Evolutionary conservation across 2,888 invertebrate genomes (phyloP), one percentile per base, ranked within the genome.

Genomic region (Notodonta ziczac): DNA sequence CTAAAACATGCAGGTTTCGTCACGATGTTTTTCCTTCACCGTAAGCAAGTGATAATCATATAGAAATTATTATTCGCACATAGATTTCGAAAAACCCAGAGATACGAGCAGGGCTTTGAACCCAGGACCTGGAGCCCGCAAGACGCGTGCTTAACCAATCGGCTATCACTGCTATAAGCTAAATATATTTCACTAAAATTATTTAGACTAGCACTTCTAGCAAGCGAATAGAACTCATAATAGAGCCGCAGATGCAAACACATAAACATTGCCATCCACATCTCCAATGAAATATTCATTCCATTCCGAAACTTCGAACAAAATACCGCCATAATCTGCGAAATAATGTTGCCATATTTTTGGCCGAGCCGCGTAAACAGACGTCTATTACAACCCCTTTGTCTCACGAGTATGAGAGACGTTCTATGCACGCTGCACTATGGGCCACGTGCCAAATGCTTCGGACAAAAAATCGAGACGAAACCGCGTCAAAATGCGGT

Each of bases 381-480:
- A 67, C 65, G 63, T 65, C 71, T 67, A 76, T 74, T 66, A 65
- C 60, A 10, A 40, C 35, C 57, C 67, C 60, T 69, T 76, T 71
- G 76, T 76, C 65, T 61, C 58, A 66, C 56, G 66, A 63, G 67
- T 71, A 66, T 62, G 57, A 63, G 62, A 67, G 56, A 57, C 48
- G 57, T 60, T 56, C 58, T 50, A 50, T 60, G 58, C 63, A 65
- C 65, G 70, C 52, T 69, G 75, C 80, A 79, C 70, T 67, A 61
- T 71, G 70, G 80, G 78, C 71, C 2, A 24, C 9, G 39, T 65
- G 80, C 78, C 78, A 80, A 75, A 68, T 69, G 42, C 35, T 56
- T 60, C 57, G 62, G 69, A 70, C 62, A 63, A 68, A 74, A 72
- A 60, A 65, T 52, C 63, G 58, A 53, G 58, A 54, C 56, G 58